Evolutionary conservation across 2,888 invertebrate species (phyloP).

Genomic region (Amphimallon solstitiale): DNA sequence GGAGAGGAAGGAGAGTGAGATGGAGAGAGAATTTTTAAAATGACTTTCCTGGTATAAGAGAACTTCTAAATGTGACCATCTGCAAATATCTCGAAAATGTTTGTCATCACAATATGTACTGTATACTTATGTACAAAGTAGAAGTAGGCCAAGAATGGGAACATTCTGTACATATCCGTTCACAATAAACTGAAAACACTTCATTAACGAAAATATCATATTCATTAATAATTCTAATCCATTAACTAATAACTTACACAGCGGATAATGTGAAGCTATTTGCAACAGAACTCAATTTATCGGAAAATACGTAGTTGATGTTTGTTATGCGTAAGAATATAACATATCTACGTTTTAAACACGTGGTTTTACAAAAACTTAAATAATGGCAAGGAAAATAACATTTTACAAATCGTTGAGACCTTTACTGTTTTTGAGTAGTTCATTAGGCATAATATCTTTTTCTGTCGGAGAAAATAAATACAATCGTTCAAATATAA

Average conservation of each 20-base stretch:
- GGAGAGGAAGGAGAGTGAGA: too few relatives aligned
- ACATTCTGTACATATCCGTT: too few relatives aligned
- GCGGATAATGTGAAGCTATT: neutral
- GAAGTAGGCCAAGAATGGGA: too few relatives aligned
- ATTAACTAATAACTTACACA: slow-evolving; percentile 5
- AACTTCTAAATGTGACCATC: too few relatives aligned
- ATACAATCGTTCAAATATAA: slow-evolving; percentile 40
- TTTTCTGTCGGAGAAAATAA: slow-evolving; percentile 40
- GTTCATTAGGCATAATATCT: slow-evolving; percentile 40
- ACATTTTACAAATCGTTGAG: slow-evolving; percentile 42
- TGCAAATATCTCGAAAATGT: too few relatives aligned
- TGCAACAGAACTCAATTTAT: neutral
- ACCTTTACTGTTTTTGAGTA: slow-evolving; percentile 40
- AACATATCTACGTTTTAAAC: neutral
- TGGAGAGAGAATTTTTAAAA: too few relatives aligned
- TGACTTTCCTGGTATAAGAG: too few relatives aligned
- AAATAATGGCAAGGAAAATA: slow-evolving; percentile 16
- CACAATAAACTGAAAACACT: neutral
- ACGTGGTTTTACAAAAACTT: neutral
- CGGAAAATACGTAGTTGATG: too few relatives aligned
- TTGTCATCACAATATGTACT: too few relatives aligned
- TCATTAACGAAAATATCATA: neutral
- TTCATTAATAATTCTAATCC: neutral
- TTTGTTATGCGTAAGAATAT: too few relatives aligned
- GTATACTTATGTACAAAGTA: too few relatives aligned